A percentile compares a stretch with the other conserved stretches of the same genome.
Evolutionary conservation across 2,888 invertebrate genomes (phyloP).

Genomic region (Brachypalpus laphriformis): DNA sequence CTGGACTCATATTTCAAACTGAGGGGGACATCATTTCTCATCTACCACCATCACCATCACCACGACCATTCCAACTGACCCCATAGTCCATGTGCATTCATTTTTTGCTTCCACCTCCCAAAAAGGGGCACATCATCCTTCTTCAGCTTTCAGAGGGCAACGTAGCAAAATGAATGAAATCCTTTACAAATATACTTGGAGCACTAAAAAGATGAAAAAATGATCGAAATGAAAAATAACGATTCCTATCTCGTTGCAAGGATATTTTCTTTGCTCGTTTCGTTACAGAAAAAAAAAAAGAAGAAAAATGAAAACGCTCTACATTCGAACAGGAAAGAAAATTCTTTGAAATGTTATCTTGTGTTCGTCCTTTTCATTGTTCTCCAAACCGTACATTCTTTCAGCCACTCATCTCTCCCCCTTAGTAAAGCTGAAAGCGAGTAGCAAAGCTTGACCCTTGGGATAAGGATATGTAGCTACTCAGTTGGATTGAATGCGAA

Average conservation of each 20-base stretch:
- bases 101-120: not conserved
- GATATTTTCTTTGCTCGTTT: not conserved
- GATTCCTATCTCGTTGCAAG: slow-evolving; percentile 27
- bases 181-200: slow-evolving; percentile 33
- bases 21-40: not conserved
- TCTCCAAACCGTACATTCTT: slow-evolving; percentile 36
- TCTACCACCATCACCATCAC: not conserved
- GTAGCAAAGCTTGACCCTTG: slow-evolving; percentile 60
- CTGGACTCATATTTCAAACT: slow-evolving; percentile 23
- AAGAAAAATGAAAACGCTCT: not conserved
- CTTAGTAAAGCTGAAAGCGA: slow-evolving; percentile 10
- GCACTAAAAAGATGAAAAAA: not conserved
- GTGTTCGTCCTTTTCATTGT: slow-evolving; percentile 66
- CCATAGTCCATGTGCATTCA: not conserved
- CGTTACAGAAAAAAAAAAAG: not conserved
- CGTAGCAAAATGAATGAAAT: slow-evolving; percentile 47
- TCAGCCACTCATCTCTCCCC: not conserved
- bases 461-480: slow-evolving; percentile 49
- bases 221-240: slow-evolving; percentile 40
- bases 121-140: slow-evolving; percentile 12
- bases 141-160: not conserved
- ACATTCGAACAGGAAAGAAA: slow-evolving; percentile 13
- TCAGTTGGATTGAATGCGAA: slow-evolving; percentile 36
- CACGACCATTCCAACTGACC: not conserved
- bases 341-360: slow-evolving; percentile 48